These are phyloP conservation scores for Clamator glandarius DNA, from an alignment of 2,797 vertebrate species.

Conservation along the genomic window DNA sequence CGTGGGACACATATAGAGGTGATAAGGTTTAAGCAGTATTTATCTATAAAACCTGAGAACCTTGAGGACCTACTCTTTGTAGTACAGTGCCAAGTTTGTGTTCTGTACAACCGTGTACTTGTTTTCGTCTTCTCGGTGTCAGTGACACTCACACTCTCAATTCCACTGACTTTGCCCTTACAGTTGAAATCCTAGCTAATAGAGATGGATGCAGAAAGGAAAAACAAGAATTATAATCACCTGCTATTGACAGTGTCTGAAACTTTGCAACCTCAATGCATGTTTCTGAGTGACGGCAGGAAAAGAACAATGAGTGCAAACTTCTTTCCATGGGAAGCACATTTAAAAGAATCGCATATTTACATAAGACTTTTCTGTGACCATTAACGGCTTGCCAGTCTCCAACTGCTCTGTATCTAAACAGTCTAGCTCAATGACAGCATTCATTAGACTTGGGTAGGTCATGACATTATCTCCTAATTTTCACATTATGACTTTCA, in stretches of 20 bases:
- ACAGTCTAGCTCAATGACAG: not conserved
- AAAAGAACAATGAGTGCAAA: not conserved
- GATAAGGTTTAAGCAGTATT: not conserved
- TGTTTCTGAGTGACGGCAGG: not conserved
- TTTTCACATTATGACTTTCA: not conserved
- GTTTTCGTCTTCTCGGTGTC: not conserved
- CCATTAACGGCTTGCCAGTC: not conserved
- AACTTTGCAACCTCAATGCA: not conserved
- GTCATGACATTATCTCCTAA: not conserved
- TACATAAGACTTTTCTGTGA: not conserved
- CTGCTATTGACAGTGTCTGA: not conserved
- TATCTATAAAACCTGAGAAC: not conserved
- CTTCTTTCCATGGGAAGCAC: not conserved
- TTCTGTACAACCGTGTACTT: fast-evolving
- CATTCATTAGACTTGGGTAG: not conserved
- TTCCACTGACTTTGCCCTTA: not conserved
- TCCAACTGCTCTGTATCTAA: not conserved
- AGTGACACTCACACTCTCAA: not conserved
- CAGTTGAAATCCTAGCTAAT: not conserved
- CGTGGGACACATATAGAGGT: not conserved
- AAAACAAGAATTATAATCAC: not conserved
- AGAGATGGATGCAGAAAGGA: not conserved
- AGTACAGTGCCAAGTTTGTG: not conserved
- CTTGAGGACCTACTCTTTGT: not conserved
- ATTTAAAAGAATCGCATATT: not conserved